Percentiles rank a stretch among this genome's conserved stretches.
These are phyloP conservation scores for Scrobipalpa costella DNA, from an alignment of 2,888 invertebrate genomes.

Conservation along the genomic window DNA sequence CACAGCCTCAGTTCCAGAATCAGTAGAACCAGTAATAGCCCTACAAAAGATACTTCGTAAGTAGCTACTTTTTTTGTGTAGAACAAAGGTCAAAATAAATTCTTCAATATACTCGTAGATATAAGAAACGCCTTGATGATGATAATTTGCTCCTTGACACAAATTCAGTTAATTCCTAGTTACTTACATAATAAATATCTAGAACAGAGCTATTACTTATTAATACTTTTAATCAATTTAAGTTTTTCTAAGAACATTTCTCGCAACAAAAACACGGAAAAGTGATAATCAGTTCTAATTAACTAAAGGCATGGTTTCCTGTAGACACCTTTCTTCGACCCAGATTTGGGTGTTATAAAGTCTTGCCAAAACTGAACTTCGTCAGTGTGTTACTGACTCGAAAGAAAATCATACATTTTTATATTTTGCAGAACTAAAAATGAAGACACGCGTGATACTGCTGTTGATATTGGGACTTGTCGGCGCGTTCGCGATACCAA, in stretches of 20 bases:
- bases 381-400: slow-evolving; percentile 1
- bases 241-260: neutral
- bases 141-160: too few species aligned
- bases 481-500: slow-evolving; percentile 48
- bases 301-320: slow-evolving; percentile 25
- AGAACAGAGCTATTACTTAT: too few species aligned
- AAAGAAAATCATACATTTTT: neutral
- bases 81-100: too few species aligned
- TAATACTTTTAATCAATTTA: too few species aligned
- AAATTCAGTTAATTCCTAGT: too few species aligned
- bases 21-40: too few species aligned
- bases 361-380: neutral
- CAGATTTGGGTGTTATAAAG: slow-evolving; percentile 58
- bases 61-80: too few species aligned
- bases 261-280: neutral
- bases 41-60: too few species aligned
- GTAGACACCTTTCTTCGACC: slow-evolving; percentile 65
- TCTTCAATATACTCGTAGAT: too few species aligned
- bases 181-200: too few species aligned
- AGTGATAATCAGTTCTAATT: slow-evolving; percentile 16
- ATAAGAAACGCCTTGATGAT: too few species aligned
- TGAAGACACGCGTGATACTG: slow-evolving; percentile 52
- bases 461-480: slow-evolving; percentile 52
- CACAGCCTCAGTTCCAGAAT: too few species aligned
- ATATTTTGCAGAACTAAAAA: slow-evolving; percentile 58